Conservation (phyloP, 2,113 vertebrate genomes). For the Urocolius indicus region DNA sequence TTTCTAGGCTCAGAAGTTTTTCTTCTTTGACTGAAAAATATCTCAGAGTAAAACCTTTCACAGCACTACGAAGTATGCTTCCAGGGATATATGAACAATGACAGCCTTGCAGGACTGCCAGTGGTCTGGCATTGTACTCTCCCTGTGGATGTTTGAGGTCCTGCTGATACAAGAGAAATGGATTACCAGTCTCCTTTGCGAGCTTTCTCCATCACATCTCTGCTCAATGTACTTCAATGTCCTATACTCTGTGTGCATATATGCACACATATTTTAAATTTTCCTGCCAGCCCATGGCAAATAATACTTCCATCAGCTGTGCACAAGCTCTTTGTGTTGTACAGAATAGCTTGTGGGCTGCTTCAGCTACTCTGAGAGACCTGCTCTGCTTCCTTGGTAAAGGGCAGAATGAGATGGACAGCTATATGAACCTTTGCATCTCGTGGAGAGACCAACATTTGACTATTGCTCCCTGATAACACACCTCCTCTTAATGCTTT, state of each 20-base stretch:
- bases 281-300: neutral
- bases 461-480: neutral
- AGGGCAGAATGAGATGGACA: neutral
- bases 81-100: neutral
- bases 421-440: neutral
- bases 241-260: accelerated
- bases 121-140: neutral
- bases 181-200: neutral
- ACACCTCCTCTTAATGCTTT: neutral
- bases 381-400: neutral
- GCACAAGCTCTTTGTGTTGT: neutral
- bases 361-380: neutral
- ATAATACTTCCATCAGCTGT: neutral
- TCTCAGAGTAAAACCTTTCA: neutral
- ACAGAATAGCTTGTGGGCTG: neutral
- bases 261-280: neutral
- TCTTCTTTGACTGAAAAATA: neutral
- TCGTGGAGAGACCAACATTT: neutral
- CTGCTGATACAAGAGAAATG: neutral
- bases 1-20: neutral
- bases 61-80: accelerated
- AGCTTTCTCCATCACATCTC: neutral
- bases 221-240: neutral
- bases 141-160: neutral
- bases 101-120: neutral